Evolutionary conservation across 2,888 invertebrate species (phyloP).

Genomic region (Parapristionchus giblindavisi): DNA sequence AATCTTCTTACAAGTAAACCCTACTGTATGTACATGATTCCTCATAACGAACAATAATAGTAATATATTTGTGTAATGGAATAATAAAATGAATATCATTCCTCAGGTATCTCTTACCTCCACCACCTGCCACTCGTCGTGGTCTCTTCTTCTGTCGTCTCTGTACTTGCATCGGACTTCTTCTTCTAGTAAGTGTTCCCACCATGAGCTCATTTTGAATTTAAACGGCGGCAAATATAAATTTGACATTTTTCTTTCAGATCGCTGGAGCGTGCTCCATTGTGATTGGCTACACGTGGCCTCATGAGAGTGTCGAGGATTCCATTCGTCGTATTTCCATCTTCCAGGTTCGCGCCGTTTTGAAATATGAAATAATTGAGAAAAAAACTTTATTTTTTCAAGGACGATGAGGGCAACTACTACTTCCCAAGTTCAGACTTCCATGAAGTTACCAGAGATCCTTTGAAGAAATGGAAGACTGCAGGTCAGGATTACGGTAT

Average conservation of each 20-base stretch:
- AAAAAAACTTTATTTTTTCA: background rate
- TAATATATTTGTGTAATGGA: no score
- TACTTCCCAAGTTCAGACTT: slow-evolving; percentile 66
- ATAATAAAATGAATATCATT: no score
- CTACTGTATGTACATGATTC: no score
- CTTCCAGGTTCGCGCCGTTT: slow-evolving; percentile 46
- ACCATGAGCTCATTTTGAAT: background rate
- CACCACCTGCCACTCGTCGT: slow-evolving; percentile 62
- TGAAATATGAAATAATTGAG: background rate
- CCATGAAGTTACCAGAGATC: slow-evolving; percentile 60
- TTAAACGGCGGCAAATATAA: background rate
- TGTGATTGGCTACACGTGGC: slow-evolving; percentile 67
- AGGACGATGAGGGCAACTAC: slow-evolving; percentile 65
- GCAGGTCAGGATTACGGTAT: no score
- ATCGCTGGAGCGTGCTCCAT: slow-evolving; percentile 61
- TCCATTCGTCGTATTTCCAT: slow-evolving; percentile 50
- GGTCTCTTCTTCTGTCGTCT: slow-evolving; percentile 64
- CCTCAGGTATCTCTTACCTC: slow-evolving; percentile 66
- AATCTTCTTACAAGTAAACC: no score
- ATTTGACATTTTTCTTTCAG: background rate
- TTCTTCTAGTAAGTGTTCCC: slow-evolving; percentile 54
- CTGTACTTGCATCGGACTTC: slow-evolving; percentile 62
- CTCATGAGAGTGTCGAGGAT: slow-evolving; percentile 54
- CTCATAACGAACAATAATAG: no score
- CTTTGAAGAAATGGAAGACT: slow-evolving; percentile 66